A percentile compares a stretch with the other conserved stretches of the same genome.
phyloP scores from a whole-genome alignment of 2,888 invertebrate genomes.

The Amblyteles armatorius region DNA sequence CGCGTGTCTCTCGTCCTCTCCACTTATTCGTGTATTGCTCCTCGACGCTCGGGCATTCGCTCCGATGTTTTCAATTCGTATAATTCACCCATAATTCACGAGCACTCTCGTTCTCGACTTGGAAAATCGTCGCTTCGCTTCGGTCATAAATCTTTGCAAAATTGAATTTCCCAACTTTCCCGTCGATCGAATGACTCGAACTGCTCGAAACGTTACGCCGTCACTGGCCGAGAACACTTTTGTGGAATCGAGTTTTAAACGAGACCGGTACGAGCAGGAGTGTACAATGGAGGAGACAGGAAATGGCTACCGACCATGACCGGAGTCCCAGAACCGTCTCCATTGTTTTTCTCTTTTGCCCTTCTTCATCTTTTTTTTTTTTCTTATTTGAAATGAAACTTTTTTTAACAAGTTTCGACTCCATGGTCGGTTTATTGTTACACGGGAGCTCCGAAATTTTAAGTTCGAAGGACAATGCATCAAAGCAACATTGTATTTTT shows the following conservation, averaged over 20 bases:
- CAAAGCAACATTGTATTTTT: background rate
- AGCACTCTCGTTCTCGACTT: conserved; percentile 33
- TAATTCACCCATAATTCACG: conserved; percentile 9
- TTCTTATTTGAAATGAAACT: background rate
- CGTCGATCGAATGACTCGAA: background rate
- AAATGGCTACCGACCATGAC: conserved; percentile 67
- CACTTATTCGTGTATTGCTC: conserved; percentile 19
- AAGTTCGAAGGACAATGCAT: background rate
- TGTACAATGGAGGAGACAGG: conserved; percentile 60
- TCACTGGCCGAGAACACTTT: conserved; percentile 24
- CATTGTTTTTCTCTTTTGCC: conserved; percentile 51
- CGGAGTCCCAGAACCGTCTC: conserved; percentile 57
- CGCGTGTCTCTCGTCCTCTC: conserved; percentile 47
- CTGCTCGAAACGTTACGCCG: background rate
- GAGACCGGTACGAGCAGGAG: conserved; percentile 58
- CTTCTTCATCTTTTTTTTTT: conserved; percentile 25
- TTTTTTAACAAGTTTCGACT: background rate
- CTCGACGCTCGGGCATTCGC: conserved; percentile 13
- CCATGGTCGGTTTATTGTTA: background rate
- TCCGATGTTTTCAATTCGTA: conserved; percentile 7
- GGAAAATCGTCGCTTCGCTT: conserved; percentile 7
- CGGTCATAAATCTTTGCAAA: background rate
- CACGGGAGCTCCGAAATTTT: background rate
- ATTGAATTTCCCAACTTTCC: conserved; percentile 9
- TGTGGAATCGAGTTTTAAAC: conserved; percentile 6